phyloP scores from a whole-genome alignment of 2,113 vertebrate species.

The Rhinolophus ferrumequinum region DNA sequence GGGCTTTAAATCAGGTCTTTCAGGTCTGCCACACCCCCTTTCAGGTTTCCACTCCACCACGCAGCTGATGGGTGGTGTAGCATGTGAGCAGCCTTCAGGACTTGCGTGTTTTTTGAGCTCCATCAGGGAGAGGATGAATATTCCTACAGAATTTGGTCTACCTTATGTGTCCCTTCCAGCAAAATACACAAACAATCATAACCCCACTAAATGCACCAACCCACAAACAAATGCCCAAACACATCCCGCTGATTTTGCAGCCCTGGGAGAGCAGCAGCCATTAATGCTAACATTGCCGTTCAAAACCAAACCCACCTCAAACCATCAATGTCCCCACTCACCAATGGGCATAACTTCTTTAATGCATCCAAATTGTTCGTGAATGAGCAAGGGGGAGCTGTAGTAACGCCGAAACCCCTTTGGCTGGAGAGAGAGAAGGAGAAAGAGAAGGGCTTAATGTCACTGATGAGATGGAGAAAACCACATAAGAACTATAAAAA shows the following conservation, averaged over 20 bases:
- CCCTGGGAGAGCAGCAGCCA: background rate
- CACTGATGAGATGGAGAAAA: background rate
- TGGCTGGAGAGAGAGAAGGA: constrained; percentile 88
- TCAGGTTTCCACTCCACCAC: background rate
- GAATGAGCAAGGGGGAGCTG: constrained; percentile 97
- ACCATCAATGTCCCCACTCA: constrained; percentile 83
- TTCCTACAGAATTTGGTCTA: background rate
- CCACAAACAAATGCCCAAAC: background rate
- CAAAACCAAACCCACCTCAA: background rate
- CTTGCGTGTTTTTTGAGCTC: background rate
- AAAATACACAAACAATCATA: background rate
- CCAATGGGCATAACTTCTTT: constrained; percentile 99
- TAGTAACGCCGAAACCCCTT: constrained; percentile 99
- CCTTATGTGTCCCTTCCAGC: background rate
- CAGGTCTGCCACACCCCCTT: accelerated
- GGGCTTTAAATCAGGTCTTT: background rate
- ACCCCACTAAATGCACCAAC: background rate
- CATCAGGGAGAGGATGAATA: background rate
- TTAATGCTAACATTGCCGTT: background rate
- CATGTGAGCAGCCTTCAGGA: background rate
- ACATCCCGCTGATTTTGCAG: background rate
- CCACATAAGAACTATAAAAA: background rate
- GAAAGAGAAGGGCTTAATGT: constrained; percentile 48
- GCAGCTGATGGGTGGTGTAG: background rate
- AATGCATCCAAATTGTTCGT: constrained; percentile 99